Evolutionary conservation across 2,888 invertebrate genomes (phyloP).

Genomic region (Mythimna ferrago): DNA sequence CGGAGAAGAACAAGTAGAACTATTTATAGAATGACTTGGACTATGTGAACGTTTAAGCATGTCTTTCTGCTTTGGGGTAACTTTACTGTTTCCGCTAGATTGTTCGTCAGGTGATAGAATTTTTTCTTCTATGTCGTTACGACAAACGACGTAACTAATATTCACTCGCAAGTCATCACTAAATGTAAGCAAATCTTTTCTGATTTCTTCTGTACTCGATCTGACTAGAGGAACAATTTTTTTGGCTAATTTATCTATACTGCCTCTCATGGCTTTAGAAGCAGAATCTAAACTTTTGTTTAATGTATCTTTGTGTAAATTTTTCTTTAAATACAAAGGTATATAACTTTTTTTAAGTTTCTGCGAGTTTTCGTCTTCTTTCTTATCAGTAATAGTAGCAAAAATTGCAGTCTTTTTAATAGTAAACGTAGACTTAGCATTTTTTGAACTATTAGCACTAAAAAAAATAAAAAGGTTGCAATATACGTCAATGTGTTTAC

Average conservation of each 20-base stretch:
- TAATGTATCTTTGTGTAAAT: conserved; percentile 54
- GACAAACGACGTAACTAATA: conserved; percentile 75
- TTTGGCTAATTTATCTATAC: conserved; percentile 50
- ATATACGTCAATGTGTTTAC: conserved; percentile 6
- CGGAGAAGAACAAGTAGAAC: conserved; percentile 82
- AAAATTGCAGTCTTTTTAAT: conserved; percentile 63
- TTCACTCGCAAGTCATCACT: conserved; percentile 65
- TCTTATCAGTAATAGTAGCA: conserved; percentile 45
- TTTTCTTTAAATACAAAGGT: conserved; percentile 72
- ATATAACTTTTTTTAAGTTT: conserved; percentile 69
- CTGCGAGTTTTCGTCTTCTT: conserved; percentile 58
- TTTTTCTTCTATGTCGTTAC: conserved; percentile 73
- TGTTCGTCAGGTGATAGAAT: conserved; percentile 54
- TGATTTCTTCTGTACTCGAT: conserved; percentile 69
- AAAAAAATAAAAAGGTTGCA: conserved; percentile 53
- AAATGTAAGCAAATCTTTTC: conserved; percentile 73
- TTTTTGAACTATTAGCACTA: conserved; percentile 71
- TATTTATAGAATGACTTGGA: conserved; percentile 74
- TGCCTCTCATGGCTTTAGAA: conserved; percentile 48
- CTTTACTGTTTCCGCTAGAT: conserved; percentile 42
- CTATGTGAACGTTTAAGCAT: conserved; percentile 61
- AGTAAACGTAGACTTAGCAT: conserved; percentile 64
- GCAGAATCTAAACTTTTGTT: conserved; percentile 65
- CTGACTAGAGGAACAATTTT: conserved; percentile 42
- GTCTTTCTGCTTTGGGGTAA: conserved; percentile 49